Evolutionary conservation across 2,797 vertebrate species (phyloP), one percentile per base, ranked within the genome.

Genomic region (Acridotheres tristis): DNA sequence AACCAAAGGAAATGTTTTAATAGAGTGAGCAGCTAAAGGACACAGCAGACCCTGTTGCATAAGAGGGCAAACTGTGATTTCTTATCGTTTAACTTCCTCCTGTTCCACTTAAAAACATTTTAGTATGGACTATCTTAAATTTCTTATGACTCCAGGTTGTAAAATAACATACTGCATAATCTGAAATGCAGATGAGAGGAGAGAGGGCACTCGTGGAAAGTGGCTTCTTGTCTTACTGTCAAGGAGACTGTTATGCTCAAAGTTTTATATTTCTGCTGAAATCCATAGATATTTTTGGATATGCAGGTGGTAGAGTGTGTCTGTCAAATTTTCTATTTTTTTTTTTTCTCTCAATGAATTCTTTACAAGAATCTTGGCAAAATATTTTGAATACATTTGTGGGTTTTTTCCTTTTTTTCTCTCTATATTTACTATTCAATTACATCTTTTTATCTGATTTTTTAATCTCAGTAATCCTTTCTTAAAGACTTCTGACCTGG

Each of bases 191-290:
- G 93, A 96, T 95, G 94, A 96, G 83, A 66, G 59, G 63, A 94
- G 92, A 94, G 95, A 96, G 94, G 94, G 80, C 91, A 96, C 96
- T 97, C 95, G 77, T 87, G 58, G 20, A 80, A 95, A 96, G 93
- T 93, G 93, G 93, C 91, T 96, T 94, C 94, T 97, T 93, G 89
- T 94, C 88, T 96, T 93, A 86, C 91, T 91, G 94, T 96, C 91
- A 96, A 95, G 95, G 93, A 94, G 94, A 88, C 83, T 96, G 81
- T 97, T 96, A 81, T 50, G 69, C 80, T 85, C 71, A 17, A 91
- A 90, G 83, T 87, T 93, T 57, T 82, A 57, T 77, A 53, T 90
- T 94, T 94, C 77, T 94, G 74, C 83, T 85, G 63, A 85, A 96
- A 91, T 91, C 53, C 85, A 66, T 43, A 58, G 94, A 73, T 94